Evolutionary conservation across 2,113 vertebrate species (phyloP).

Genomic region (Siniperca knerii): DNA sequence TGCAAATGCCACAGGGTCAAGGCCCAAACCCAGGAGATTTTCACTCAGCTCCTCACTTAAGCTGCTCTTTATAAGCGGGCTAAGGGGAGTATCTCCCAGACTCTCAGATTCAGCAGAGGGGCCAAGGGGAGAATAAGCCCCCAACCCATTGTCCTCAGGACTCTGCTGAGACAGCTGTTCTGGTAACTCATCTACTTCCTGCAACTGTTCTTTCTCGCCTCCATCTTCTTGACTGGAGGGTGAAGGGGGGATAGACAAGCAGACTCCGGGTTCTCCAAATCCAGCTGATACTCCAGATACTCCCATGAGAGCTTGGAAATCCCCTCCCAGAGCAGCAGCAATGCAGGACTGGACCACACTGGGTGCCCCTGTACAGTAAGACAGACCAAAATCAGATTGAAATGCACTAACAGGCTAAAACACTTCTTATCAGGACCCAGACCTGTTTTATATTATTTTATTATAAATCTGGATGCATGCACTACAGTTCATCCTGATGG

Average conservation of each 20-base stretch:
- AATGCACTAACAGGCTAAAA: not conserved
- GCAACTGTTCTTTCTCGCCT: conserved; percentile 80
- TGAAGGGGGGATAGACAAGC: conserved; percentile 85
- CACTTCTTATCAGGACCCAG: not conserved
- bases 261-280: conserved; percentile 75
- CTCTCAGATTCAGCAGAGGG: conserved; percentile 86
- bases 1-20: conserved; percentile 81
- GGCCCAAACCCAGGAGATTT: conserved; percentile 88
- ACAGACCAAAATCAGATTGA: not conserved
- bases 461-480: conserved; percentile 4
- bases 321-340: conserved; percentile 73
- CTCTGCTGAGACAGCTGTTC: conserved; percentile 63
- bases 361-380: conserved; percentile 66
- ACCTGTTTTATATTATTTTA: too few species aligned
- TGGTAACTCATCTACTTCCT: conserved; percentile 58
- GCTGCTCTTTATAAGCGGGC: conserved; percentile 90
- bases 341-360: conserved; percentile 79
- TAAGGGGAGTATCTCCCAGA: conserved; percentile 88
- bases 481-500: not conserved
- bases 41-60: conserved; percentile 91
- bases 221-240: conserved; percentile 86
- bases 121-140: conserved; percentile 79
- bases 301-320: conserved; percentile 79
- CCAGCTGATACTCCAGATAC: conserved; percentile 71
- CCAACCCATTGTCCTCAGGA: conserved; percentile 66